Evolutionary conservation across 2,797 vertebrate genomes (phyloP).

Genomic region (Diplodus sargus): DNA sequence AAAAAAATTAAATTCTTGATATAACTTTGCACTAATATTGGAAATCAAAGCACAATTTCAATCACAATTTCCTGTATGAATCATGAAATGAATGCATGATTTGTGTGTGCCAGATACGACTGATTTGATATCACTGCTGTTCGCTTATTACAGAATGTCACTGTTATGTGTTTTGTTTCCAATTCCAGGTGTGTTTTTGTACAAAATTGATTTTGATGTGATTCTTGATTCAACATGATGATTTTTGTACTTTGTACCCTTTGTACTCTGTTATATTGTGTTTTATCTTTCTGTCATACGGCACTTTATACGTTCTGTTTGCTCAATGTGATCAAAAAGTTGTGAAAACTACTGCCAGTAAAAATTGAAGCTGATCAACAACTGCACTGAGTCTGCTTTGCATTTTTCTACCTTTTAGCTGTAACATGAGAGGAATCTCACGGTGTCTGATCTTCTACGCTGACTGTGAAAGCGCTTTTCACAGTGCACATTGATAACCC

Average conservation of each 20-base stretch:
- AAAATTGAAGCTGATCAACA: slow-evolving; percentile 41
- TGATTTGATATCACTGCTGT: not conserved
- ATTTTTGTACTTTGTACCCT: slow-evolving; percentile 38
- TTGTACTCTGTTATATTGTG: slow-evolving; percentile 34
- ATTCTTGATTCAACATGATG: slow-evolving; percentile 21
- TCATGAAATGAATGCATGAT: slow-evolving; percentile 9
- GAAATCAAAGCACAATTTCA: slow-evolving; percentile 31
- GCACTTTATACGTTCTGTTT: slow-evolving; percentile 69
- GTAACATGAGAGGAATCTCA: slow-evolving; percentile 31
- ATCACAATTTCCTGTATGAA: not conserved
- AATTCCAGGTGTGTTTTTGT: slow-evolving; percentile 34
- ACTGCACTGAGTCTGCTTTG: slow-evolving; percentile 3
- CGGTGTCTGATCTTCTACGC: slow-evolving; percentile 14
- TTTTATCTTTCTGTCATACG: slow-evolving; percentile 39
- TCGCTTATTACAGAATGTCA: not conserved
- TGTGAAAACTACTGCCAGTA: slow-evolving; percentile 50
- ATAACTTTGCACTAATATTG: slow-evolving; percentile 45
- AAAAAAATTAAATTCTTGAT: slow-evolving; percentile 2
- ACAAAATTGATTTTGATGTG: slow-evolving; percentile 20
- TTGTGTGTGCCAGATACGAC: not conserved
- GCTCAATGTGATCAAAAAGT: slow-evolving; percentile 25
- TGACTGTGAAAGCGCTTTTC: slow-evolving; percentile 25
- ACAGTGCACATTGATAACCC: slow-evolving; percentile 1
- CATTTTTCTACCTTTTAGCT: slow-evolving; percentile 27
- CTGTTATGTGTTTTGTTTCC: not conserved